Base-by-base conservation (phyloP, 2,113 vertebrate species). In the Xiphias gladius region DNA sequence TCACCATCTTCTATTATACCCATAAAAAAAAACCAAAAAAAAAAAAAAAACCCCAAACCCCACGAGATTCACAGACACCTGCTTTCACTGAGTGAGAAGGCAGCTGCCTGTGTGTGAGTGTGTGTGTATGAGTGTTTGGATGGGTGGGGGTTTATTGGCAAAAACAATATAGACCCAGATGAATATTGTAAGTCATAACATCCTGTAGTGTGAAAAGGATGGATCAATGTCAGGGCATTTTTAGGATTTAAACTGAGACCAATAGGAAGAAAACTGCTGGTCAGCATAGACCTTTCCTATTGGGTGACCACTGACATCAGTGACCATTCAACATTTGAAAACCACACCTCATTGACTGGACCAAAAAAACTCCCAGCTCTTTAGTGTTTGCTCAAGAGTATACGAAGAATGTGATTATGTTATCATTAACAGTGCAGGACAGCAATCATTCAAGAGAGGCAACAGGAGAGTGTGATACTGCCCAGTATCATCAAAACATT, bases 51-150 rank as follows among this genome's bases (percentile, higher is more conserved):
- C 85, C 88, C 84, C 62, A 90, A 92, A 91, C 82, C 93, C 89
- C 93, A 92, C 26, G 89, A 92, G 92, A 91, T 76, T 86, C 85
- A 82, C 84, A 93, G 77, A 93, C 93, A 94, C 91, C 92, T 94
- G 93, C 85, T 93, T 91, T 88, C 89, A 92, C 84, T 87, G 76
- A 85, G 66, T 74, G 86, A 82, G 76, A 26, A 80, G 85, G 79
- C 90, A 93, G 91, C 91, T 93, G 92, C 78, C 35, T 66, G n/a
- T 74, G 30, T 75, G 43, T 14, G 46, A 43, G n/a, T 74, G 30
- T 75, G 52, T n/a, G 54, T 48, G 70, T 39, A 69, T 39, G 32
- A 26, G 50, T 46, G 57, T 52, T 28, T 37, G 58, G 41, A 76
- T 12, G 30, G 59, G 24, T 64, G 57, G 74, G 73, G 68, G 78